Evolutionary conservation across 2,113 vertebrate species (phyloP), one percentile per base, ranked within the genome.

Genomic region (Chascanopsetta lugubris): DNA sequence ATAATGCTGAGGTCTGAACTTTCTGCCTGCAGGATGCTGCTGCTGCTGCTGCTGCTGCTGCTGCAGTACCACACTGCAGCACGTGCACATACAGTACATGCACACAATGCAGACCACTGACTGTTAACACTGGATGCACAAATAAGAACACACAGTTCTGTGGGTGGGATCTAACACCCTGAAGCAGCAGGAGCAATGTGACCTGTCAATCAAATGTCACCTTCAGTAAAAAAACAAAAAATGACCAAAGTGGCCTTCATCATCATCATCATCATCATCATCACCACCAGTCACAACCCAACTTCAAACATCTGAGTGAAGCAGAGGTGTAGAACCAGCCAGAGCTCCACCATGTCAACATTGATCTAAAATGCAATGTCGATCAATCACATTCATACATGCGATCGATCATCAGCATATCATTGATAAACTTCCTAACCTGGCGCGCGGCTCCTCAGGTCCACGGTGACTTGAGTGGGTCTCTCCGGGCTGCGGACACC

Each of bases 381-480:
- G 38, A 42, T 18, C 29, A 4, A 8, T 8, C 29, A 51, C 17
- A 7, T 1, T 13, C 42, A 20, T 12, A 20, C 5, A 4, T 3
- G n/a, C 17, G 15, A 61, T 48, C 43, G 34, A 27, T 1, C 20
- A 26, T 20, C 9, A 45, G 5, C 26, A 12, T 56, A 34, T 27
- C 2, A 6, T 2, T 50, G 18, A 42, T 12, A 18, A n/a, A 49
- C 15, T 38, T 9, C 9, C 32, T 54, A 22, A 65, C 3, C 5
- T 5, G 8, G 40, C 15, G 9, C n/a, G 49, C 50, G 22, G 21
- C 1, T 25, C 20, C 30, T 38, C 25, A 12, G 3, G 13, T 32
- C 3, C 67, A 62, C 77, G n/a, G n/a, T n/a, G n/a, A n/a, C 71
- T 78, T 20, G 24, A 12, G 12, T 1, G 22, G 56, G 9, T 22